Evolutionary conservation across 2,113 vertebrate species (phyloP).

Genomic region (Cranoglanis bouderius): DNA sequence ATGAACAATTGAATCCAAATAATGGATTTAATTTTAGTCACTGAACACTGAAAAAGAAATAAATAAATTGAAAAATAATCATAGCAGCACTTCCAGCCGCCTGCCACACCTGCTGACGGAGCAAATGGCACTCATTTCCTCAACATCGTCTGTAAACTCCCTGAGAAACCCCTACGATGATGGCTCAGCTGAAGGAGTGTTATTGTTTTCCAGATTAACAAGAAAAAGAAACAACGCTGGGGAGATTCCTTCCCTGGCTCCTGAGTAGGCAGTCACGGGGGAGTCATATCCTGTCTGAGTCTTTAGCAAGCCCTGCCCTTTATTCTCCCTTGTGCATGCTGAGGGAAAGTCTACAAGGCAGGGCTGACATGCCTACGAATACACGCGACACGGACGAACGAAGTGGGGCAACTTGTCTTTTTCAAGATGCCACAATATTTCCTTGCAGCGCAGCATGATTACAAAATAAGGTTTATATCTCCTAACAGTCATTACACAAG

Average conservation of each 20-base stretch:
- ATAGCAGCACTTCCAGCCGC: neutral
- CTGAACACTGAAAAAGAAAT: neutral
- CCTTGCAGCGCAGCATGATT: neutral
- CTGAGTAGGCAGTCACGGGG: slow-evolving; percentile 38
- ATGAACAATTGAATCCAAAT: neutral
- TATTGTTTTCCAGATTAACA: slow-evolving; percentile 42
- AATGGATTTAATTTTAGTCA: neutral
- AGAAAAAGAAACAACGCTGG: slow-evolving; percentile 31
- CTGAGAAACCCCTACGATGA: neutral
- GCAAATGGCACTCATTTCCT: slow-evolving; percentile 34
- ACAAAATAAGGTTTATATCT: neutral
- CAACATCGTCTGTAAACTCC: slow-evolving; percentile 7
- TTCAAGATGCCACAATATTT: neutral
- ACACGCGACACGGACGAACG: neutral
- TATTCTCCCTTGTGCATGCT: slow-evolving; percentile 38
- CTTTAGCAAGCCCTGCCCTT: slow-evolving; percentile 47
- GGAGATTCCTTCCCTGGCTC: slow-evolving; percentile 27
- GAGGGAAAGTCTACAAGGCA: slow-evolving; percentile 30
- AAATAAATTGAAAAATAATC: neutral
- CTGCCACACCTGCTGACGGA: slow-evolving; percentile 32
- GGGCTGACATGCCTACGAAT: neutral
- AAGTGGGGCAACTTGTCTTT: neutral
- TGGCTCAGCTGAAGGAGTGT: slow-evolving; percentile 14
- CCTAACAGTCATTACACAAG: too few relatives aligned
- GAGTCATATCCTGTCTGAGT: slow-evolving; percentile 59